Conservation (phyloP, 2,113 vertebrate species). For the Dipodomys merriami region DNA sequence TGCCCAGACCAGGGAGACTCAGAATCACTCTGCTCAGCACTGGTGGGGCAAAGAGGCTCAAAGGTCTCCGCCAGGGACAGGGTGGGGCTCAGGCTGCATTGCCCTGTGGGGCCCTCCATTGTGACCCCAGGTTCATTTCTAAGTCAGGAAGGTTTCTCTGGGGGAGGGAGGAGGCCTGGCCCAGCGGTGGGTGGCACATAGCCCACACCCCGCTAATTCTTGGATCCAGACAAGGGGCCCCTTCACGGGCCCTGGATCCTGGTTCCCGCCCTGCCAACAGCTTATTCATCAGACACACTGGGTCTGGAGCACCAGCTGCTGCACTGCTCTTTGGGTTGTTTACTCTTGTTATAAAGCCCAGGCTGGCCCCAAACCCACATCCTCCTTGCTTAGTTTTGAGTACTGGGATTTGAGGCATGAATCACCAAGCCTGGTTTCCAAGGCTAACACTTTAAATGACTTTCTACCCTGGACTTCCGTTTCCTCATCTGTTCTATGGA, state of each 20-base stretch:
- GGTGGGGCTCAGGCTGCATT: background rate
- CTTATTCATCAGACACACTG: background rate
- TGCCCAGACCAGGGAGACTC: background rate
- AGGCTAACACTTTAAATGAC: background rate
- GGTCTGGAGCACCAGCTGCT: background rate
- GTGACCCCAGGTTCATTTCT: background rate
- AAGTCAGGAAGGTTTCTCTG: background rate
- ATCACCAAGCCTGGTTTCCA: background rate
- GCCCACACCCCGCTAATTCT: background rate
- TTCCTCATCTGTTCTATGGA: background rate
- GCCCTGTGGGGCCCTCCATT: background rate
- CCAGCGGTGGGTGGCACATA: background rate
- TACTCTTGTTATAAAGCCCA: background rate
- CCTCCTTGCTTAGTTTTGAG: background rate
- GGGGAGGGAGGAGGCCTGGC: background rate
- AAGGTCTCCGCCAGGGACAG: background rate
- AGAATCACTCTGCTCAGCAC: background rate
- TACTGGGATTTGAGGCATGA: background rate
- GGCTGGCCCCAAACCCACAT: background rate
- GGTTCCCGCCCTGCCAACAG: background rate
- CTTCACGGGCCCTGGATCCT: background rate
- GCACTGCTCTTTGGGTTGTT: background rate
- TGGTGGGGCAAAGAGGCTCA: background rate
- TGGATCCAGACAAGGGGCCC: background rate
- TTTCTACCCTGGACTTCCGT: background rate